These are phyloP conservation scores for Psophia crepitans DNA, from an alignment of 2,113 vertebrate genomes.

Conservation along the genomic window DNA sequence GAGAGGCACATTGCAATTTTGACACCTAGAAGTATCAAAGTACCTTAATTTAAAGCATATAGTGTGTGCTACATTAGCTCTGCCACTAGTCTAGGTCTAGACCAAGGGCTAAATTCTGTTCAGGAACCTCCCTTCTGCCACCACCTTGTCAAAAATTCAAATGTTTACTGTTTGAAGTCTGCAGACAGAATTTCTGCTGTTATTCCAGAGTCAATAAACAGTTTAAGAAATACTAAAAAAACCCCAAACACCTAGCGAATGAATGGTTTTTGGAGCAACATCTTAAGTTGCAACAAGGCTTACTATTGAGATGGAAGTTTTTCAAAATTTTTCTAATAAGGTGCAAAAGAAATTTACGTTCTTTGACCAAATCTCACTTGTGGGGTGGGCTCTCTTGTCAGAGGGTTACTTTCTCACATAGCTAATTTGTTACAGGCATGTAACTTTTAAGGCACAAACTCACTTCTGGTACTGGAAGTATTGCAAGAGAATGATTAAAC, in stretches of 20 bases:
- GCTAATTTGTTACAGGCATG: neutral
- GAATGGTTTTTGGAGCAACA: neutral
- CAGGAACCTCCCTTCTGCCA: neutral
- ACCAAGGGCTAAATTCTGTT: neutral
- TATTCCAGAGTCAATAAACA: neutral
- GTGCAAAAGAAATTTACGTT: neutral
- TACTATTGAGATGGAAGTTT: neutral
- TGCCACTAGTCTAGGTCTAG: neutral
- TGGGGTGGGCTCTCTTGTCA: neutral
- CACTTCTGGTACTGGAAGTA: neutral
- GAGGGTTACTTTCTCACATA: neutral
- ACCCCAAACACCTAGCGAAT: neutral
- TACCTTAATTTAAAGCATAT: neutral
- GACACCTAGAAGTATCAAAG: neutral
- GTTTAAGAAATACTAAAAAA: too few species aligned
- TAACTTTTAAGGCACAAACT: neutral
- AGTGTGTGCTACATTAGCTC: neutral
- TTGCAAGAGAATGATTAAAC: neutral
- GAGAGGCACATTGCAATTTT: neutral
- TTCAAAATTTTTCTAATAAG: neutral
- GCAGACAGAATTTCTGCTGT: neutral
- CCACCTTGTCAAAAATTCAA: neutral
- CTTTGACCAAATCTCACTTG: neutral
- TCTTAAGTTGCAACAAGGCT: neutral
- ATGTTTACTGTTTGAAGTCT: neutral